Evolutionary conservation across 1,140 invertebrate genomes (phyloP), one percentile per base, ranked within the genome.

Genomic region (Lerema accius): DNA sequence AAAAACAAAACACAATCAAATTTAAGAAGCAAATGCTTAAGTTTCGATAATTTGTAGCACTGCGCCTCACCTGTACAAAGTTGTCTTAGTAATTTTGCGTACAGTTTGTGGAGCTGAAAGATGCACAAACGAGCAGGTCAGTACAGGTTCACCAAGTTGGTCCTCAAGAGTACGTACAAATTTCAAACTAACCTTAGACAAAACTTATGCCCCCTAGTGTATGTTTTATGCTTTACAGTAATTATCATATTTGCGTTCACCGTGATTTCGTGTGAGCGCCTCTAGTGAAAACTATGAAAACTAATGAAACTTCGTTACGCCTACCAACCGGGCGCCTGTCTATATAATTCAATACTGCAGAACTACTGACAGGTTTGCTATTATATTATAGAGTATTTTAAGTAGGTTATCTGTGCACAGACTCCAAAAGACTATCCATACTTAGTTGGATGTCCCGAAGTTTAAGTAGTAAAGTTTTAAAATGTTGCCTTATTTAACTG

Each of bases 401-500:
- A n/a, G n/a, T n/a, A n/a, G n/a, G n/a, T n/a, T n/a, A n/a, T n/a
- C n/a, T n/a, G n/a, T n/a, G n/a, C n/a, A n/a, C n/a, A n/a, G n/a
- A n/a, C n/a, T n/a, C n/a, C n/a, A 53, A 19, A 40, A 23, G 10
- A 17, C 17, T 53, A 14, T 9, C 37, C 19, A 26, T 40, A 39
- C 16, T 53, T 40, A 26, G 50, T 40, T 17, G n/a, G 17, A 14
- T 43, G 35, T 14, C 6, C 17, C 11, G 11, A 23, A 53, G 50
- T 53, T 11, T 40, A 53, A 40, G 50, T 39, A 14, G 50, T 40
- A 53, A 53, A 53, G 35, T 53, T 26, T 1, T 16, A 53, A 32
- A 53, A 23, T 53, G 50, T 53, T 53, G 50, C 35, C 35, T 53
- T 53, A 53, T 53, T 53, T 40, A 53, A 53, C 35, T n/a, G 16